Percentiles rank a stretch among this genome's conserved stretches.
phyloP scores from a whole-genome alignment of 2,888 invertebrate species.

The Epicampocera succincta region DNA sequence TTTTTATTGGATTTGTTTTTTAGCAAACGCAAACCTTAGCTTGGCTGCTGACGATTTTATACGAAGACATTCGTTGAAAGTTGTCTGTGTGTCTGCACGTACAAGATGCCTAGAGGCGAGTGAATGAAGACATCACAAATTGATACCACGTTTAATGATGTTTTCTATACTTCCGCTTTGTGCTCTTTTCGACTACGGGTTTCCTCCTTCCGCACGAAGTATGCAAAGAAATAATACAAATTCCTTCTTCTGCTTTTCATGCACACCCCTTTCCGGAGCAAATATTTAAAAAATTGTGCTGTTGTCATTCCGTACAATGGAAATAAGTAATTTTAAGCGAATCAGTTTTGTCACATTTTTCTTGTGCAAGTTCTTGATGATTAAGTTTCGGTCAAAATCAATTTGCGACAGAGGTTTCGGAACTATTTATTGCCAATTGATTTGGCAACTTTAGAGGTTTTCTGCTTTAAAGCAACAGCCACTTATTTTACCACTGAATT shows the following conservation, averaged over 20 bases:
- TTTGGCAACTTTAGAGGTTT: background rate
- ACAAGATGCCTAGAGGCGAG: too few relatives aligned
- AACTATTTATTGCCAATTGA: background rate
- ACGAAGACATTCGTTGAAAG: background rate
- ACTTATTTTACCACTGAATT: background rate
- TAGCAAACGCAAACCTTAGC: background rate
- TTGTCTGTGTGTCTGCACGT: background rate
- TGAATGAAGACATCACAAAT: background rate
- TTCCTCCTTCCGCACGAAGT: slow-evolving; percentile 24
- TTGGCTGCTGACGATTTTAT: slow-evolving; percentile 19
- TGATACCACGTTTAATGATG: slow-evolving; percentile 3
- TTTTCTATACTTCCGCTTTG: slow-evolving; percentile 8
- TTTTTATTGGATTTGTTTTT: background rate
- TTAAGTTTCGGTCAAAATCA: background rate
- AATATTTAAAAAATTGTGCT: background rate
- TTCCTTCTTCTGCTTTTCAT: background rate
- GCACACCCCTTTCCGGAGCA: background rate
- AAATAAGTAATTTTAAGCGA: slow-evolving; percentile 7
- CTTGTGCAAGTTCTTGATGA: background rate
- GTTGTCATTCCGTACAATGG: background rate
- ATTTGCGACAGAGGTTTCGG: background rate
- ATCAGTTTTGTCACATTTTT: background rate
- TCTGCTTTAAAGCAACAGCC: too few relatives aligned
- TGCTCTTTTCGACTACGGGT: background rate
- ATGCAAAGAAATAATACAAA: slow-evolving; percentile 20